A percentile compares a stretch with the other conserved stretches of the same genome.
phyloP scores from a whole-genome alignment of 2,888 invertebrate species.

The Blastobasis adustella region DNA sequence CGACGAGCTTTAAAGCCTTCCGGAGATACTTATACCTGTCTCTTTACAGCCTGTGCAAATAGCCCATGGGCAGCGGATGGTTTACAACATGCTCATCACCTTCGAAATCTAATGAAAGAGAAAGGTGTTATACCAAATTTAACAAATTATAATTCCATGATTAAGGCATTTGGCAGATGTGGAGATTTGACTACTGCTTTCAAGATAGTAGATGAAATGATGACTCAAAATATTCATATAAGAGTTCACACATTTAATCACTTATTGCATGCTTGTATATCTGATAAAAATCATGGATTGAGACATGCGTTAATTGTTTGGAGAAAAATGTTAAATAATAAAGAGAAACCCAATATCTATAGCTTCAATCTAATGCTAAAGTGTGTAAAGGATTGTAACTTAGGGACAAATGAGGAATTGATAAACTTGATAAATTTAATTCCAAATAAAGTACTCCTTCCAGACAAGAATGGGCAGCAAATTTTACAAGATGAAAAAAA shows the following conservation, averaged over 20 bases:
- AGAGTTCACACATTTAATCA: constrained; percentile 84
- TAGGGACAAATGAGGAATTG: constrained; percentile 79
- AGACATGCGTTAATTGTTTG: constrained; percentile 89
- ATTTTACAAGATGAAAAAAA: background rate
- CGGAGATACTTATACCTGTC: constrained; percentile 85
- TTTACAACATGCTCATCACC: constrained; percentile 77
- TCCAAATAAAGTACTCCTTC: constrained; percentile 31
- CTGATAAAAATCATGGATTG: constrained; percentile 86
- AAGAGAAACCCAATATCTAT: constrained; percentile 80
- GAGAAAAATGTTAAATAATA: constrained; percentile 83
- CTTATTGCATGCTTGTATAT: constrained; percentile 88
- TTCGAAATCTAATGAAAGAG: constrained; percentile 81
- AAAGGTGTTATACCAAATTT: constrained; percentile 81
- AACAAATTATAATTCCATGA: constrained; percentile 90
- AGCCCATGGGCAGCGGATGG: constrained; percentile 82
- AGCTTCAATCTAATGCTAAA: constrained; percentile 88
- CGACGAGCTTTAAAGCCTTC: constrained; percentile 79
- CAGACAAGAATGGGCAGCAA: background rate
- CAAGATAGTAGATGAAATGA: constrained; percentile 89
- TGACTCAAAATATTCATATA: constrained; percentile 74
- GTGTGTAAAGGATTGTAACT: constrained; percentile 85
- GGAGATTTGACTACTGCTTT: constrained; percentile 87
- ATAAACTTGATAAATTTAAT: constrained; percentile 61
- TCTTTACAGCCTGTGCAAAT: constrained; percentile 93
- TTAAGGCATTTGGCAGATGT: constrained; percentile 92